Evolutionary conservation across 1,140 invertebrate species (phyloP).

Genomic region (Drosophila repleta): DNA sequence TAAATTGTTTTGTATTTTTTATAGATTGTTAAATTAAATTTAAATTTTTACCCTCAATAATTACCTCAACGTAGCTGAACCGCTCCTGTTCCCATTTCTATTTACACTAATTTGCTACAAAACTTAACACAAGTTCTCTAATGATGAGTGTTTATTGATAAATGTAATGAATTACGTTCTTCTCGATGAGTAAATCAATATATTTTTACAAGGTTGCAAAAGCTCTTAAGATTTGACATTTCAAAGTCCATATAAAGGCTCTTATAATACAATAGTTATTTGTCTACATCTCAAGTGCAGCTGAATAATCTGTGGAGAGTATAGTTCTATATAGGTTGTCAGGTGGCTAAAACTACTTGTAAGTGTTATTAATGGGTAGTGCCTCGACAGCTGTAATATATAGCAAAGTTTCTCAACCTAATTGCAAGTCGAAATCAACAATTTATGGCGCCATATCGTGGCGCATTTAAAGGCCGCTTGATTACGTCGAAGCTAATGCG

Average conservation of each 20-base stretch:
- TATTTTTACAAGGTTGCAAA: not conserved
- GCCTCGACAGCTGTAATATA: not conserved
- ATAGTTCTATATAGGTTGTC: not conserved
- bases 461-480: constrained; percentile 20
- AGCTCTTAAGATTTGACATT: not conserved
- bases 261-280: constrained; percentile 3
- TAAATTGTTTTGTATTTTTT: too few relatives aligned
- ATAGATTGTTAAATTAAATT: not conserved
- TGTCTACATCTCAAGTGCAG: not conserved
- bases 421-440: constrained; percentile 10
- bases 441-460: constrained; percentile 27
- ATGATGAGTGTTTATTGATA: constrained; percentile 2
- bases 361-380: not conserved
- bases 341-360: constrained; percentile 9
- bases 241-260: constrained; percentile 10
- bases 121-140: not conserved
- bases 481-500: constrained; percentile 18
- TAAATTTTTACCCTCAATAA: not conserved
- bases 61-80: not conserved
- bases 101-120: not conserved
- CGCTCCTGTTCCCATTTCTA: not conserved
- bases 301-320: constrained; percentile 3
- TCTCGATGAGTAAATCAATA: constrained; percentile 7
- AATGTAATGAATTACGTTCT: constrained; percentile 10
- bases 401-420: constrained; percentile 2